phyloP scores from a whole-genome alignment of 2,113 vertebrate species.

The Clarias batrachus region DNA sequence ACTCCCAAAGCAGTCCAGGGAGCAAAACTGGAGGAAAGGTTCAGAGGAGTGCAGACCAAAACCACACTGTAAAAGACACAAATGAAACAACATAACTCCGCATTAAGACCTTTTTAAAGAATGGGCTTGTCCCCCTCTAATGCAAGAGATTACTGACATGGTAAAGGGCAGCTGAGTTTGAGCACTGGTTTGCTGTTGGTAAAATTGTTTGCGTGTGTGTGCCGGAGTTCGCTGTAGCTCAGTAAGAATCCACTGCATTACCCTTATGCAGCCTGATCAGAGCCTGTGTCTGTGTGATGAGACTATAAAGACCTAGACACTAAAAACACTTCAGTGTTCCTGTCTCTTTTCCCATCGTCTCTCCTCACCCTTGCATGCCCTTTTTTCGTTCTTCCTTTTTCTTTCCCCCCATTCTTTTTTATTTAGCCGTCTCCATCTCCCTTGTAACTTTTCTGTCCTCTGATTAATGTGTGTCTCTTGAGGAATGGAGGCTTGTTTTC shows the following conservation, averaged over 20 bases:
- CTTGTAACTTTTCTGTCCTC: neutral
- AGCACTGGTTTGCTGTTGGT: neutral
- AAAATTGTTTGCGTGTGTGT: neutral
- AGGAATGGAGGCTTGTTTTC: slow-evolving; percentile 21
- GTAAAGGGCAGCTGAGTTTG: neutral
- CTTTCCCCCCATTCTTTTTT: neutral
- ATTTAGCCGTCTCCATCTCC: neutral
- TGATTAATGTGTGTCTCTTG: neutral
- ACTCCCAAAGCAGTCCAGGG: neutral
- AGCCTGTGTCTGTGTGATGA: slow-evolving; percentile 1
- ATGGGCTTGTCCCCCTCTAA: neutral
- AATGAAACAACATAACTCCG: neutral
- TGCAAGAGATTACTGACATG: neutral
- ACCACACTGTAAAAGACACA: neutral
- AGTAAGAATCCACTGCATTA: neutral
- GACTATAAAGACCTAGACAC: neutral
- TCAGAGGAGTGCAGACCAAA: neutral
- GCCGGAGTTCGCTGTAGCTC: neutral
- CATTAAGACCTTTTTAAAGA: neutral
- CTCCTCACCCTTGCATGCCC: neutral
- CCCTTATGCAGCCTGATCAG: slow-evolving; percentile 8
- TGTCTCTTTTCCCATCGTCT: neutral
- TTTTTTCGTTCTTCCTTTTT: neutral
- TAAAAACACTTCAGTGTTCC: neutral
- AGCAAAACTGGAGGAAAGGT: neutral